Evolutionary conservation across 2,888 invertebrate species (phyloP).

Genomic region (Nudaria mundana): DNA sequence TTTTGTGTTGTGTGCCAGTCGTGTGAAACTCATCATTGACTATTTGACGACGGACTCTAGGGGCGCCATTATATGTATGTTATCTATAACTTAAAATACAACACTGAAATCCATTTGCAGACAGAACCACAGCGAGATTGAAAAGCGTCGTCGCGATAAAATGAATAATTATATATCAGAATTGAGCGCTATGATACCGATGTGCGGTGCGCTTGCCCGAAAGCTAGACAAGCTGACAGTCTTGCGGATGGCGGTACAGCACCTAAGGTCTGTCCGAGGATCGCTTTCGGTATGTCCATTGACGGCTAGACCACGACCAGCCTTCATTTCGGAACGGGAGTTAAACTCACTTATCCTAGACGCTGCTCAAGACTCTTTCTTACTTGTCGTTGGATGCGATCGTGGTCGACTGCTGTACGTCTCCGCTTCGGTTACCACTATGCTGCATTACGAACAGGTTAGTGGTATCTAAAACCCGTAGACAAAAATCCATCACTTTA

Average conservation of each 20-base stretch:
- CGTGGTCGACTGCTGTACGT: constrained; percentile 94
- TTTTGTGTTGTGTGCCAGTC: too few species aligned
- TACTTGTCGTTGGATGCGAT: constrained; percentile 96
- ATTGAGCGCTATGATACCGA: constrained; percentile 93
- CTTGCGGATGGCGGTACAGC: constrained; percentile 95
- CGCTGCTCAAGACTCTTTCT: constrained; percentile 92
- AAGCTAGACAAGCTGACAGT: constrained; percentile 96
- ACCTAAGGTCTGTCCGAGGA: constrained; percentile 86
- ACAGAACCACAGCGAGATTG: constrained; percentile 98
- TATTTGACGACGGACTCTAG: too few species aligned
- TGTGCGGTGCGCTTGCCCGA: constrained; percentile 96
- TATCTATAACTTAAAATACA: too few species aligned
- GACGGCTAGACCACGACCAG: constrained; percentile 88
- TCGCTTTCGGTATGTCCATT: constrained; percentile 81
- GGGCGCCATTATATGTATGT: too few species aligned
- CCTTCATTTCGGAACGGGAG: constrained; percentile 93
- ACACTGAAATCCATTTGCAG: constrained; percentile 64
- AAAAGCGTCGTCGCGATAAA: constrained; percentile 96
- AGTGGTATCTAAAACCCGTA: constrained; percentile 26
- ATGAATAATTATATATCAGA: constrained; percentile 98
- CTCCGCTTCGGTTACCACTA: constrained; percentile 91
- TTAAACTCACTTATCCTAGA: constrained; percentile 91
- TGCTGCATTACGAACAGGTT: constrained; percentile 92
- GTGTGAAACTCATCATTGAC: too few species aligned
- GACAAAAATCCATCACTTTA: too few species aligned